These are phyloP conservation scores for Epirrhoe tristata DNA, from an alignment of 2,888 invertebrate genomes.

Conservation along the genomic window DNA sequence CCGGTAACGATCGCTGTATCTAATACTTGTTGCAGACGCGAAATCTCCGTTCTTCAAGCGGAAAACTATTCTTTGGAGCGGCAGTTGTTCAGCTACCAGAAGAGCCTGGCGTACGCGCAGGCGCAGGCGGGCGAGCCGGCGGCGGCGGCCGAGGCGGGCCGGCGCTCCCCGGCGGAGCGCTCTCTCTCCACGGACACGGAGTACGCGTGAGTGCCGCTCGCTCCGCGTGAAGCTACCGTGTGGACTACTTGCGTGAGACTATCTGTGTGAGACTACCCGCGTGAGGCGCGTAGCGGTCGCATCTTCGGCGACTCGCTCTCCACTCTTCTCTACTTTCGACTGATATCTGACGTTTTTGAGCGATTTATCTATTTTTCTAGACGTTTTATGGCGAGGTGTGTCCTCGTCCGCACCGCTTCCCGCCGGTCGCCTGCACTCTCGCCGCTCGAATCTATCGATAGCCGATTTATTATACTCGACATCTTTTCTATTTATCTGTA, in stretches of 20 bases:
- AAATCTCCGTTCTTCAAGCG: conserved; percentile 91
- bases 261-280: conserved; percentile 32
- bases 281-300: conserved; percentile 50
- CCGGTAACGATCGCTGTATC: conserved; percentile 41
- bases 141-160: conserved; percentile 68
- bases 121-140: conserved; percentile 84
- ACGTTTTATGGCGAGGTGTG: conserved; percentile 84
- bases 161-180: conserved; percentile 84
- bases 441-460: conserved; percentile 84
- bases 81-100: conserved; percentile 93
- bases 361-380: conserved; percentile 86
- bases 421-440: conserved; percentile 84
- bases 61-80: conserved; percentile 93
- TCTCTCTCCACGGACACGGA: conserved; percentile 89
- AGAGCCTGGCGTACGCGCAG: conserved; percentile 90
- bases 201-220: conserved; percentile 86
- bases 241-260: conserved; percentile 17
- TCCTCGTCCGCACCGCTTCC: conserved; percentile 83
- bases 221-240: conserved; percentile 27
- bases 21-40: conserved; percentile 84
- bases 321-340: conserved; percentile 80
- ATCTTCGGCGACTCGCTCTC: conserved; percentile 57
- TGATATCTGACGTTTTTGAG: conserved; percentile 84
- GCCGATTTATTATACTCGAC: conserved; percentile 83
- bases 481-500: conserved; percentile 85